Evolutionary conservation across 2,888 invertebrate species (phyloP).

Genomic region (Carcina quercana): DNA sequence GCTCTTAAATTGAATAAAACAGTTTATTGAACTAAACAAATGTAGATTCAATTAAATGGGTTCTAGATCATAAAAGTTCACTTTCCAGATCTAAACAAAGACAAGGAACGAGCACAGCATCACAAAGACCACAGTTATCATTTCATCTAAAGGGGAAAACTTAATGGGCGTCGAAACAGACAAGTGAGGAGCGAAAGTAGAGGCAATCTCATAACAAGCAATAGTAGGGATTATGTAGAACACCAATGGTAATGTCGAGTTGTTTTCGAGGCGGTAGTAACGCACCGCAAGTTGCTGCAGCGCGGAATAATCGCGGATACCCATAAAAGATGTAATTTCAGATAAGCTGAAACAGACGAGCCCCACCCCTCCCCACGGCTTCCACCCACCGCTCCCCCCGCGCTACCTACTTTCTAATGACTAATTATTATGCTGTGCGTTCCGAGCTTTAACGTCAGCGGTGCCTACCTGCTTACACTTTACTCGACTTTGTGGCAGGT

Average conservation of each 20-base stretch:
- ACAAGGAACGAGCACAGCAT: conserved; percentile 10
- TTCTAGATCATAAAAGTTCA: background rate
- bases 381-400: conserved; percentile 35
- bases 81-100: conserved; percentile 12
- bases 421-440: conserved; percentile 75
- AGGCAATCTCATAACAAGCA: conserved; percentile 62
- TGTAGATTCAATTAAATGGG: conserved; percentile 1
- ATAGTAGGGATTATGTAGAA: conserved; percentile 68
- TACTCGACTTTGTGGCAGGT: conserved; percentile 42
- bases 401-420: conserved; percentile 73
- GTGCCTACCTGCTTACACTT: conserved; percentile 47
- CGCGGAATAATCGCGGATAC: conserved; percentile 74
- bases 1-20: too few relatives aligned
- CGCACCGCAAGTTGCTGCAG: conserved; percentile 70
- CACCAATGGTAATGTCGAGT: conserved; percentile 63
- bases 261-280: conserved; percentile 65
- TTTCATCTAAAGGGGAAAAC: conserved; percentile 29
- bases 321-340: conserved; percentile 76
- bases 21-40: too few relatives aligned
- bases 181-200: conserved; percentile 48
- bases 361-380: conserved; percentile 49
- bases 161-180: conserved; percentile 34
- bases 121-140: conserved; percentile 16
- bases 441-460: conserved; percentile 66
- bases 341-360: conserved; percentile 75